These are phyloP conservation scores for Thalpophila matura DNA, from an alignment of 2,888 invertebrate species.

Conservation along the genomic window DNA sequence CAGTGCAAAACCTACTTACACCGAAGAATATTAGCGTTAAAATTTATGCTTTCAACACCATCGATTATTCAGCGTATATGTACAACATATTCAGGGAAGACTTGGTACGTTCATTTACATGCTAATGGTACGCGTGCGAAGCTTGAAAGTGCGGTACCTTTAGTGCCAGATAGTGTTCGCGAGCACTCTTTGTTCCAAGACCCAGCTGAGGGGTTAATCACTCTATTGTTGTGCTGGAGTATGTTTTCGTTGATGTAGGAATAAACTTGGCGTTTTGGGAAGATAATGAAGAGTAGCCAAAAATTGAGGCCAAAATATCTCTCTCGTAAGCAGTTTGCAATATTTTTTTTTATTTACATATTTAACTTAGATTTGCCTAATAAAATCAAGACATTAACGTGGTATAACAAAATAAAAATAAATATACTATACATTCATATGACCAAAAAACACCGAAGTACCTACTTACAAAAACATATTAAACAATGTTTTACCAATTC, in stretches of 20 bases:
- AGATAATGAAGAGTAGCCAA: neutral
- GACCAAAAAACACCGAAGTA: no score
- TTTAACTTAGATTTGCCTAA: no score
- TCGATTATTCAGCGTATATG: slow-evolving; percentile 69
- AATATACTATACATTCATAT: no score
- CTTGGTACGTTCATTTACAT: slow-evolving; percentile 84
- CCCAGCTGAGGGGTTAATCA: slow-evolving; percentile 63
- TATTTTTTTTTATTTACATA: no score
- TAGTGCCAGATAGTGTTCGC: slow-evolving; percentile 60
- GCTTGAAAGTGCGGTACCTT: slow-evolving; percentile 59
- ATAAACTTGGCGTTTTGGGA: slow-evolving; percentile 41
- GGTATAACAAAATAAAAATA: no score
- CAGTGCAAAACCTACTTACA: slow-evolving; percentile 42
- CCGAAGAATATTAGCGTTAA: slow-evolving; percentile 55
- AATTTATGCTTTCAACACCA: slow-evolving; percentile 68
- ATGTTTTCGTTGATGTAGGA: slow-evolving; percentile 53
- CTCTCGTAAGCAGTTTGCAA: neutral
- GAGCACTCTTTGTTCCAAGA: slow-evolving; percentile 60
- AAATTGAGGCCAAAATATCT: slow-evolving; percentile 2
- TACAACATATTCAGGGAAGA: slow-evolving; percentile 71
- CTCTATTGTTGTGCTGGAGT: slow-evolving; percentile 58
- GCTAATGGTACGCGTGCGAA: slow-evolving; percentile 73
- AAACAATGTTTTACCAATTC: no score
- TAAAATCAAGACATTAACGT: no score
- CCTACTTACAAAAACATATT: no score